Conservation (phyloP, 2,797 vertebrate genomes). For the Xerus rutilus region DNA sequence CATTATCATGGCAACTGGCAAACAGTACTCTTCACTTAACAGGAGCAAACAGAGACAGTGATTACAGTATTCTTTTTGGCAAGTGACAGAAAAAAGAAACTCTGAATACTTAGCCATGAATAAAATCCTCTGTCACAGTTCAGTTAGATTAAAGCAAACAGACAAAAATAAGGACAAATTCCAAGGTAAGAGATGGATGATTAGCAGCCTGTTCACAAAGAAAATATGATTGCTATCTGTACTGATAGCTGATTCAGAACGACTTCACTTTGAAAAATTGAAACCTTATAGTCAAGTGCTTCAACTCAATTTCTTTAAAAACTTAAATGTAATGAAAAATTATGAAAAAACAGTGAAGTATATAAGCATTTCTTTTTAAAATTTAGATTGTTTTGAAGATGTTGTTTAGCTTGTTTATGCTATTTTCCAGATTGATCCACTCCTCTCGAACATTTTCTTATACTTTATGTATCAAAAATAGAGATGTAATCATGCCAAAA, state of each 20-base stretch:
- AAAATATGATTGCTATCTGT: not conserved
- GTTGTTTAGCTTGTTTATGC: not conserved
- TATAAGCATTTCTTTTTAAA: not conserved
- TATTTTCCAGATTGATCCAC: not conserved
- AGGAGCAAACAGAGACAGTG: not conserved
- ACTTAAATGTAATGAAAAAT: not conserved
- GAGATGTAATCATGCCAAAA: not conserved
- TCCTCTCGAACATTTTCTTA: not conserved
- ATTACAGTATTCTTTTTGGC: not conserved
- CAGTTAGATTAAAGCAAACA: not conserved
- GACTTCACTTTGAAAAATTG: not conserved
- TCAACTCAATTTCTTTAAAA: not conserved
- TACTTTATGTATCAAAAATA: not conserved
- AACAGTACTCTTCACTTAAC: not conserved
- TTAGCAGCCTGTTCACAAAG: not conserved
- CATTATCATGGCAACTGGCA: not conserved
- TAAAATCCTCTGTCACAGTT: not conserved
- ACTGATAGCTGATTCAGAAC: not conserved
- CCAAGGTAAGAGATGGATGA: not conserved
- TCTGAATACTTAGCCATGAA: not conserved
- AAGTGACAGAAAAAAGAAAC: not conserved
- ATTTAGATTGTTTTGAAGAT: slow-evolving; percentile 17
- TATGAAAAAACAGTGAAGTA: not conserved
- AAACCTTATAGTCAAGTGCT: not conserved
- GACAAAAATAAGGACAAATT: not conserved